Percentiles rank a stretch among this genome's conserved stretches.
Evolutionary conservation across 2,113 vertebrate species (phyloP).

Genomic region (Lepus americanus): DNA sequence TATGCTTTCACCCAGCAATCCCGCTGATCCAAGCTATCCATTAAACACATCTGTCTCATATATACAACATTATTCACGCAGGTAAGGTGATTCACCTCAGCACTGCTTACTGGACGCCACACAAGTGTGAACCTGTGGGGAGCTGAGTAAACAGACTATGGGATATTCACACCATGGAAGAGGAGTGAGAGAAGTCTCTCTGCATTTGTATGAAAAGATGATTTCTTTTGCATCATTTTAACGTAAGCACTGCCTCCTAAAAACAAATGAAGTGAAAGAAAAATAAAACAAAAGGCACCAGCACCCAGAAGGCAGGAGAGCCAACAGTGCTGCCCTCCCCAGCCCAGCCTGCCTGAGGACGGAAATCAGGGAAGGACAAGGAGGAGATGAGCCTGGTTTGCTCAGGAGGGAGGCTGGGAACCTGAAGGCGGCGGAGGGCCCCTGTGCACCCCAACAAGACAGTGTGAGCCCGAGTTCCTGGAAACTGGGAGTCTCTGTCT

Average conservation of each 20-base stretch:
- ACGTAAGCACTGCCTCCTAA: background rate
- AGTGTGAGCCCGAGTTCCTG: background rate
- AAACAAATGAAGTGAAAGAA: background rate
- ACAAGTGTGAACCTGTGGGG: background rate
- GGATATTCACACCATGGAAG: background rate
- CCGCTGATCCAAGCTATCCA: background rate
- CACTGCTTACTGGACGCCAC: background rate
- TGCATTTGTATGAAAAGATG: background rate
- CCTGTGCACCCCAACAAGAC: background rate
- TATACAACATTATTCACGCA: background rate
- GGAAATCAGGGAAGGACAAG: background rate
- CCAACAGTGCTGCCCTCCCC: background rate
- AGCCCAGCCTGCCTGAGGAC: background rate
- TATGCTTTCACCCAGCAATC: slow-evolving; percentile 12
- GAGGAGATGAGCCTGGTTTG: background rate
- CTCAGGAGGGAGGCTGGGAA: background rate
- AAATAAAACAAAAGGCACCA: background rate
- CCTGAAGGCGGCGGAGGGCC: background rate
- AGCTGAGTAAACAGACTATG: slow-evolving; percentile 11
- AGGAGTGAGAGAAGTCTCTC: slow-evolving; percentile 1
- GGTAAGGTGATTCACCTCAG: background rate
- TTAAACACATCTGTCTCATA: background rate
- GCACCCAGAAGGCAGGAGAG: background rate
- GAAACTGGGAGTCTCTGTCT: background rate
- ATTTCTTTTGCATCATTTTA: background rate